Base-by-base conservation (phyloP, 2,113 vertebrate species). In the Neodon shergylaensis region DNA sequence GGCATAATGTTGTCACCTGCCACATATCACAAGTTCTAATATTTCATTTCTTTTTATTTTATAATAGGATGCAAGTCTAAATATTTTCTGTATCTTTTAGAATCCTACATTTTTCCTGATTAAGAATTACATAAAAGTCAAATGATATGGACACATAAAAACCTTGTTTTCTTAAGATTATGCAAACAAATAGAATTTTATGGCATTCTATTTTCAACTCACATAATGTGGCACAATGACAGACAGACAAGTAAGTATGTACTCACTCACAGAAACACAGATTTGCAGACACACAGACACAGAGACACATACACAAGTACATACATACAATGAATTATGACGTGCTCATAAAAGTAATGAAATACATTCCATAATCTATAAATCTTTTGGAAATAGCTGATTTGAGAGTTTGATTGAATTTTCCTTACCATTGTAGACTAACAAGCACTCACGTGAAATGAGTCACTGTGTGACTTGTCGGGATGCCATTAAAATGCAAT, bases 341-440 rank as follows among this genome's bases (percentile, higher is more conserved):
- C 2, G 7, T 95, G 22, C 10, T 74, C 1, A 61, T 82, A 92
- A 77, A 47, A 36, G 36, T 90, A 86, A 65, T 1, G 84, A 14
- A 73, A 96, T 31, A 76, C 65, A 93, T 95, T 78, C 1, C 93
- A 8, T 19, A n/a, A 94, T 66, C 31, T 33, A 65, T 65, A 31
- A 54, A 79, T 22, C 87, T 16, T 90, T 24, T 87, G 6, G 5
- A 96, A 98, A 94, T 22, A 97, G 7, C 10, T 93, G 1, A 2
- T 84, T 90, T 86, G 63, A 97, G 65, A 94, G 1, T 5, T 78
- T 47, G 86, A 85, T 81, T 7, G 70, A 76, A 61, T 24, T 5
- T 95, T 97, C 72, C 17, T 91, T 89, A 91, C 61, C 74, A 82
- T 17, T 66, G 39, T 54, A 86, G 63, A 94, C 44, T 61, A 96